These are phyloP conservation scores for Drosophila ambigua DNA, from an alignment of 1,140 invertebrate genomes.

Conservation along the genomic window DNA sequence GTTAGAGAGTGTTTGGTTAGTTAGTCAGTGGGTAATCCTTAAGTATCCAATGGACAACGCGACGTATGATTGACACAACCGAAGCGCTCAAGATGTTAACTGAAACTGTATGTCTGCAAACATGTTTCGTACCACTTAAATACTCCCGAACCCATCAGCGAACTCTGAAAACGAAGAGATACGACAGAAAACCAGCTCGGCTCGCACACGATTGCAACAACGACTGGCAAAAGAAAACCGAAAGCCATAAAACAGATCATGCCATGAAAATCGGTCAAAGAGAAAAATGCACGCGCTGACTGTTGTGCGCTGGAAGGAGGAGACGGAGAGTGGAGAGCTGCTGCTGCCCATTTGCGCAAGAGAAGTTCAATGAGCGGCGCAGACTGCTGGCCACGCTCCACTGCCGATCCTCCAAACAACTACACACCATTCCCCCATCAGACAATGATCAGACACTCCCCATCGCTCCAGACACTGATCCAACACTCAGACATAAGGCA, in stretches of 20 bases:
- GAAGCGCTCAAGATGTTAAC: conserved; percentile 67
- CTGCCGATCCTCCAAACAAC: conserved; percentile 34
- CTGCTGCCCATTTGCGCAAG: conserved; percentile 67
- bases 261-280: conserved; percentile 79
- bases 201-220: conserved; percentile 49
- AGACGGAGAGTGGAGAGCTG: not conserved
- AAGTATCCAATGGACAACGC: conserved; percentile 56
- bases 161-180: conserved; percentile 20
- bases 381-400: conserved; percentile 57
- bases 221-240: conserved; percentile 65
- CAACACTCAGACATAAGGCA: conserved; percentile 9
- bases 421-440: conserved; percentile 1
- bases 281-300: conserved; percentile 75
- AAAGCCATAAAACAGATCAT: conserved; percentile 81
- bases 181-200: conserved; percentile 21
- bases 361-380: conserved; percentile 75
- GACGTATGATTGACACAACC: conserved; percentile 62
- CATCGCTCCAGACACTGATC: no score
- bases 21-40: conserved; percentile 48
- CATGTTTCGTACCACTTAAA: conserved; percentile 76
- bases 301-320: conserved; percentile 18
- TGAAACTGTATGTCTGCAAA: conserved; percentile 76
- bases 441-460: conserved; percentile 11
- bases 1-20: conserved; percentile 41
- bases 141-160: conserved; percentile 37